Evolutionary conservation across 2,888 invertebrate genomes (phyloP), one percentile per base, ranked within the genome.

Genomic region (Linyphia triangularis): DNA sequence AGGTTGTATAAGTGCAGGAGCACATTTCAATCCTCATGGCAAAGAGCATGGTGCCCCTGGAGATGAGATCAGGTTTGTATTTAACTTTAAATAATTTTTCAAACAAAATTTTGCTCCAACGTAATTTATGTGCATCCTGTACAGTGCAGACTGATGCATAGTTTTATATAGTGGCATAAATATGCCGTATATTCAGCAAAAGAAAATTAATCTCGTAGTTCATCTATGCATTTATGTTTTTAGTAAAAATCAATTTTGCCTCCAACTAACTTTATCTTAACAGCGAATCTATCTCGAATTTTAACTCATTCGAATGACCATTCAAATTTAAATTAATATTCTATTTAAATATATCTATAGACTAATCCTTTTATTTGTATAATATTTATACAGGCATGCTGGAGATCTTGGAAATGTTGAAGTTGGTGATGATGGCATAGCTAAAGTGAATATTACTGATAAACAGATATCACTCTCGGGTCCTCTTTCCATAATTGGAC

Each of bases 1-100:
- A 93, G 93, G 94, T 0, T 99, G 99, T 93, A 96, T 96, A n/a
- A 97, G 97, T 57, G 97, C 98, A 43, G 99, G 98, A 0, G 94
- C 96, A 0, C 99, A 99, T 93, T 99, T 97, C 93, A 99, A 99
- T 93, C 98, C 98, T 0, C 91, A 93, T 70, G 95, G 95, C 91
- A 94, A 95, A 91, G 96, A 96, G 0, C 99, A 99, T 92, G 99
- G 97, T 16, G 96, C 94, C 0, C 98, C 98, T 0, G 93, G 93
- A 28, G 95, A 96, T 88, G 91, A 90, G 61, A 93, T 94, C 4
- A 92, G 93, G 92, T 92, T 79, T 7, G 5, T 51, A n/a, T 43
- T 51, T 16, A 51, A 51, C n/a, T 51, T 13, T 51, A n/a, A n/a
- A 16, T 51, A n/a, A 13, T 16, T 51, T 51, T 51, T n/a, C n/a